Evolutionary conservation across 2,113 vertebrate genomes (phyloP).

Genomic region (Speoplatyrhinus poulsoni): DNA sequence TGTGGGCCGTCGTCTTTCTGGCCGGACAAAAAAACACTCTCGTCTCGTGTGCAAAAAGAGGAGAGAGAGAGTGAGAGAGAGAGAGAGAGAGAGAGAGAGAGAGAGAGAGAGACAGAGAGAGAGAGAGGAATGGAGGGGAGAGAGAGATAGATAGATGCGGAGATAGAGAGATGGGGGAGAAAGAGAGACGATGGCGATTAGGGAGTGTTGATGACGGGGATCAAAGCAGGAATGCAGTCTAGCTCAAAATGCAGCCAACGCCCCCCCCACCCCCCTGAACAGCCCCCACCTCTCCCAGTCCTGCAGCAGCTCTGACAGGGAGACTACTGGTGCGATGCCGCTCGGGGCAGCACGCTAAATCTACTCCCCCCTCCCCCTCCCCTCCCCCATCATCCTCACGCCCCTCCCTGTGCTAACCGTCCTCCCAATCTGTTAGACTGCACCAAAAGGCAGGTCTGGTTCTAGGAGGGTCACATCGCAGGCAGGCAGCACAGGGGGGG

Average conservation of each 20-base stretch:
- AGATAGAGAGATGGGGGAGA: background rate
- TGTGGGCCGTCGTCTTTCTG: no score
- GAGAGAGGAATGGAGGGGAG: background rate
- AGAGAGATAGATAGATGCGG: background rate
- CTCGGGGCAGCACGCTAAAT: no score
- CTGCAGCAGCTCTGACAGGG: constrained; percentile 59
- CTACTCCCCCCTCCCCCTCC: no score
- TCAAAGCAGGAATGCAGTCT: constrained; percentile 18
- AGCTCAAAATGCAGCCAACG: background rate
- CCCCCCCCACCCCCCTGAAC: background rate
- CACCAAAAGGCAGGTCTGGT: constrained; percentile 58
- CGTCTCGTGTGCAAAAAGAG: no score
- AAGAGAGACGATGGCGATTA: constrained; percentile 9
- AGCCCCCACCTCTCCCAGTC: constrained; percentile 40
- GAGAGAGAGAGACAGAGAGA: background rate
- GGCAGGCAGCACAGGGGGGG: background rate
- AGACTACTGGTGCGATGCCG: constrained; percentile 11
- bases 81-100: background rate
- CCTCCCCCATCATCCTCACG: no score
- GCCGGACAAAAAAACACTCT: no score
- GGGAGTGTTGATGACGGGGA: background rate
- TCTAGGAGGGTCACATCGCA: constrained; percentile 26
- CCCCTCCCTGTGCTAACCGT: no score
- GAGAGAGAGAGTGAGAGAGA: constrained; percentile 1
- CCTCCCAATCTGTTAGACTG: constrained; percentile 57